Evolutionary conservation across 2,113 vertebrate genomes (phyloP).

Genomic region (Sceloporus undulatus): DNA sequence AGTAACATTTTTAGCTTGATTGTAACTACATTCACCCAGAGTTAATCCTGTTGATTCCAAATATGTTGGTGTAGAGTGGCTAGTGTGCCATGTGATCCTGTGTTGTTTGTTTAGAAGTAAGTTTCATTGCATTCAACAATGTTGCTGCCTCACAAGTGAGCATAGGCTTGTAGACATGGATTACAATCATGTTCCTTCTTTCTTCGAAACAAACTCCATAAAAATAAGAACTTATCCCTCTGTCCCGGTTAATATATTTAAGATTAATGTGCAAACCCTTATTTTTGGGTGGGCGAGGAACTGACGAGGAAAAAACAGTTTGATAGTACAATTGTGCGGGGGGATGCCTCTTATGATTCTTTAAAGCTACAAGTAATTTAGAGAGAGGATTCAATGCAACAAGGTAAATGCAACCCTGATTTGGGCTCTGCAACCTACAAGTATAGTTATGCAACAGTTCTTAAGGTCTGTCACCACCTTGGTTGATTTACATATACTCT

Average conservation of each 20-base stretch:
- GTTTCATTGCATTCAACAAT: not conserved
- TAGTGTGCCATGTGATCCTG: not conserved
- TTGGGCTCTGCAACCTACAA: not conserved
- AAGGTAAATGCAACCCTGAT: not conserved
- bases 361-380: not conserved
- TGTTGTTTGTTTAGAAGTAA: not conserved
- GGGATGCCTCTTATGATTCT: not conserved
- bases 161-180: no score
- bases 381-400: not conserved
- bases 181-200: not conserved
- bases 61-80: not conserved
- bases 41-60: not conserved
- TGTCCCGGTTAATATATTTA: not conserved
- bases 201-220: not conserved
- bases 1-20: no score
- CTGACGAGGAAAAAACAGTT: no score
- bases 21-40: no score
- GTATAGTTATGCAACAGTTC: not conserved
- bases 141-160: not conserved
- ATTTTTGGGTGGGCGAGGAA: no score
- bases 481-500: not conserved
- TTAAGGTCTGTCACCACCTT: not conserved
- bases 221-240: not conserved
- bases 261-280: not conserved
- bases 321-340: not conserved